Conservation (phyloP, 2,888 invertebrate genomes). For the Eupithecia insigniata region DNA sequence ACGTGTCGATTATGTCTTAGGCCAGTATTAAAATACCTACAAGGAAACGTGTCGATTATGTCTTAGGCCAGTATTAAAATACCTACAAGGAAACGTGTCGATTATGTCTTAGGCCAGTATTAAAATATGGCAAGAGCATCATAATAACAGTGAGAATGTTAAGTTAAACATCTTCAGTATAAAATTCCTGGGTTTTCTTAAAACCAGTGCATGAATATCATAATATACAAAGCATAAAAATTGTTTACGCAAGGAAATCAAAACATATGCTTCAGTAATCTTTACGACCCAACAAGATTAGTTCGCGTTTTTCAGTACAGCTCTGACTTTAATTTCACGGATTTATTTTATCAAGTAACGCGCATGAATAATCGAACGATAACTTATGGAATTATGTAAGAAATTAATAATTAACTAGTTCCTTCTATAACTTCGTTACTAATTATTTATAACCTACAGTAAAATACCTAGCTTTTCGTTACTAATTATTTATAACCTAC, state of each 20-base stretch:
- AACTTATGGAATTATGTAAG: neutral
- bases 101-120: too few relatives aligned
- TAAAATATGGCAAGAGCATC: neutral
- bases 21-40: too few relatives aligned
- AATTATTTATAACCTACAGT: too few relatives aligned
- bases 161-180: neutral
- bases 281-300: constrained; percentile 54
- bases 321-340: constrained; percentile 42
- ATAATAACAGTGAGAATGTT: neutral
- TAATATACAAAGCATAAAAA: constrained; percentile 21
- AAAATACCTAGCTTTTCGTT: too few relatives aligned
- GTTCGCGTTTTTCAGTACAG: neutral
- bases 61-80: too few relatives aligned
- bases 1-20: too few relatives aligned
- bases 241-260: constrained; percentile 24
- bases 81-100: too few relatives aligned
- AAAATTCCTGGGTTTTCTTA: neutral
- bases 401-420: neutral
- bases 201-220: constrained; percentile 10
- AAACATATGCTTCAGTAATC: constrained; percentile 47
- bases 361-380: constrained; percentile 4
- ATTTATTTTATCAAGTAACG: constrained; percentile 32
- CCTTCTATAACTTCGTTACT: too few relatives aligned
- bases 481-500: too few relatives aligned
- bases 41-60: too few relatives aligned